Percentiles rank a stretch among this genome's conserved stretches.
These are phyloP conservation scores for Bos indicus DNA, from an alignment of 2,113 vertebrate genomes.

Conservation along the genomic window DNA sequence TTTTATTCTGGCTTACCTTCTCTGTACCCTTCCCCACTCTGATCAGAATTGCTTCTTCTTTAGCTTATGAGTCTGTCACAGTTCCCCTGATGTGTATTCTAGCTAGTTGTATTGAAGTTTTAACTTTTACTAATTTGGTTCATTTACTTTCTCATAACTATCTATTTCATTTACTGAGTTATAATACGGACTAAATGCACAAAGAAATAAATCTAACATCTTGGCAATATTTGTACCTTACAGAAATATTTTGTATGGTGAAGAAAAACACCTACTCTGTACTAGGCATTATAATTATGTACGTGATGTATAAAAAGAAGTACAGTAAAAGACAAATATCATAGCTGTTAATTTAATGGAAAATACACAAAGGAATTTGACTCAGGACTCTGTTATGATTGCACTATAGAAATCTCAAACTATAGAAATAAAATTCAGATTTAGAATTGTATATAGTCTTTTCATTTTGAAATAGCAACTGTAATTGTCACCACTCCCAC, in stretches of 20 bases:
- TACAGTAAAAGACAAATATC: neutral
- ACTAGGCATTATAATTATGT: neutral
- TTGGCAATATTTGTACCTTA: neutral
- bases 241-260: neutral
- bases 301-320: neutral
- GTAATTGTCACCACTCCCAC: neutral
- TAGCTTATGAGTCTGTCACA: neutral
- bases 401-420: neutral
- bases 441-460: neutral
- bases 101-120: neutral
- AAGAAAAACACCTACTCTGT: neutral
- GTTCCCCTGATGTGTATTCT: neutral
- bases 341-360: neutral
- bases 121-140: neutral
- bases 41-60: neutral
- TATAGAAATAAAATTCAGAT: neutral
- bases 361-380: neutral
- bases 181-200: neutral
- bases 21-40: neutral
- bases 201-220: neutral
- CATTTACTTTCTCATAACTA: neutral
- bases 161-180: neutral
- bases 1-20: neutral
- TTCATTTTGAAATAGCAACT: neutral
- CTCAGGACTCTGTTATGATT: neutral